These are phyloP conservation scores for Lophotis ruficrista DNA, from an alignment of 2,113 vertebrate species.

Conservation along the genomic window DNA sequence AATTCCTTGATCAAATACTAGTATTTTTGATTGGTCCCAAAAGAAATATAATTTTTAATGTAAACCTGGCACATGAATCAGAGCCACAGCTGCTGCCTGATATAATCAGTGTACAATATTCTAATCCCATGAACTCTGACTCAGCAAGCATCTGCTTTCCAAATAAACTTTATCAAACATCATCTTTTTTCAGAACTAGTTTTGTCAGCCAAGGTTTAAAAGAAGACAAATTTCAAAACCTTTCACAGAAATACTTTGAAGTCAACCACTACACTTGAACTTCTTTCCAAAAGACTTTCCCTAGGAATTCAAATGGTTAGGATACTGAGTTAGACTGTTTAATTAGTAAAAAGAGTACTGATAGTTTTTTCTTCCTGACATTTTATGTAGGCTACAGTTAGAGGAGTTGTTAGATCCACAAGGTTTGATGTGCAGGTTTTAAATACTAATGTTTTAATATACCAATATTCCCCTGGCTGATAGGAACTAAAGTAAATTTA, in stretches of 20 bases:
- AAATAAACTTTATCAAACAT: conserved; percentile 39
- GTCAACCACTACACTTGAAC: neutral
- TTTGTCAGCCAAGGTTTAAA: conserved; percentile 17
- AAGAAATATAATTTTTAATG: conserved; percentile 56
- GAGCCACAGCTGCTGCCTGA: conserved; percentile 60
- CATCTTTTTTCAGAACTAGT: neutral
- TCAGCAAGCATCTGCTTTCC: conserved; percentile 65
- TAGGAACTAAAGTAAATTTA: neutral
- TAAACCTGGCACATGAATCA: conserved; percentile 54
- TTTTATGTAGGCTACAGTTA: neutral
- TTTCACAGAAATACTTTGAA: neutral
- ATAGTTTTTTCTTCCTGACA: neutral
- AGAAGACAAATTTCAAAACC: neutral
- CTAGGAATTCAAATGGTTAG: neutral
- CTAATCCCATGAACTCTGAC: conserved; percentile 59
- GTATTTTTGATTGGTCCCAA: conserved; percentile 65
- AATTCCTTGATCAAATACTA: conserved; percentile 66
- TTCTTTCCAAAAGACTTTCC: neutral
- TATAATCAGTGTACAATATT: conserved; percentile 57
- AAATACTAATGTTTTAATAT: neutral
- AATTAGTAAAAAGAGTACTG: neutral
- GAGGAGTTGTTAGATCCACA: neutral
- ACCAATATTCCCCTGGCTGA: neutral
- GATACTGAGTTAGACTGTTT: neutral
- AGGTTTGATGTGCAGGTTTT: neutral